These are phyloP conservation scores for Cryptosula pallasiana DNA, from an alignment of 2,888 invertebrate species.

Conservation along the genomic window DNA sequence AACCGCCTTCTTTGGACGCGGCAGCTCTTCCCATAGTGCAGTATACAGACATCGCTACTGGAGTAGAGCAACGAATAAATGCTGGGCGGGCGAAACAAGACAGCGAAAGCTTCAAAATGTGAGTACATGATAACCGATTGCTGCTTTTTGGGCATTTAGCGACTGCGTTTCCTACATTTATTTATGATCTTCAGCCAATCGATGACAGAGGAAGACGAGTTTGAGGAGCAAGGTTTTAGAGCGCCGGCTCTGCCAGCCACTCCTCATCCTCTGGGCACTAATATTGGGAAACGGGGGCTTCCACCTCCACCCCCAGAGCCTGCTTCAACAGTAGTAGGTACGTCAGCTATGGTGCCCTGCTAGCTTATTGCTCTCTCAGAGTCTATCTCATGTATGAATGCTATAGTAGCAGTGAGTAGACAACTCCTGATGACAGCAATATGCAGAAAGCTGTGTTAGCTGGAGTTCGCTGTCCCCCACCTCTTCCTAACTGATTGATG, in stretches of 20 bases:
- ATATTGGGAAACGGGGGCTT: background rate
- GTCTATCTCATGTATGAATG: too few relatives aligned
- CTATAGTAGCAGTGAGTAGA: too few relatives aligned
- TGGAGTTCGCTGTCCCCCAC: too few relatives aligned
- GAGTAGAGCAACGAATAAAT: background rate
- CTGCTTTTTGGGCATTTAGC: too few relatives aligned
- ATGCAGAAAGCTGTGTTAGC: too few relatives aligned
- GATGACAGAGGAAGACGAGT: constrained; percentile 19
- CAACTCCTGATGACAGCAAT: too few relatives aligned
- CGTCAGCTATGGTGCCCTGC: too few relatives aligned
- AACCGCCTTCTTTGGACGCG: background rate
- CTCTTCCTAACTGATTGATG: too few relatives aligned
- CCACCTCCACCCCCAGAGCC: background rate
- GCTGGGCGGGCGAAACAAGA: background rate
- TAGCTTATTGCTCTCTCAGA: too few relatives aligned
- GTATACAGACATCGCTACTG: background rate
- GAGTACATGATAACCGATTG: too few relatives aligned
- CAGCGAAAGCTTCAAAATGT: background rate
- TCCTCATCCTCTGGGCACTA: background rate
- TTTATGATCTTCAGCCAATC: background rate
- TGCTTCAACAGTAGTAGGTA: background rate
- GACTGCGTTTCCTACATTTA: too few relatives aligned
- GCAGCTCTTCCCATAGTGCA: background rate
- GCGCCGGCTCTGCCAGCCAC: background rate
- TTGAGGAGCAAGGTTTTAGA: background rate